Evolutionary conservation across 2,888 invertebrate species (phyloP).

Genomic region (Drosophila limbata): DNA sequence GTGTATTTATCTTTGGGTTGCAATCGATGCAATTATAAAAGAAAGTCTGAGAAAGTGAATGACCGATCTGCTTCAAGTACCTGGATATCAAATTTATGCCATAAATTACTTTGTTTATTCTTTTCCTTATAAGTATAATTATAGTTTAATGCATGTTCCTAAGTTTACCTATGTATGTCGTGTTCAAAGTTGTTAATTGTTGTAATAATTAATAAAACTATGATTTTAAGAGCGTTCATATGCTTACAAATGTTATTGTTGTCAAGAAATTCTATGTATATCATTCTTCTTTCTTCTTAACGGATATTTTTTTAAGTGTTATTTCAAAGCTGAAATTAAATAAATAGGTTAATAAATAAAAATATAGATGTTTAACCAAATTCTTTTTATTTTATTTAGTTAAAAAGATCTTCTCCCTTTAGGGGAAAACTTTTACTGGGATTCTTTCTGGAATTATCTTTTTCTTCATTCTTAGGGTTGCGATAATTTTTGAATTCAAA

Average conservation of each 20-base stretch:
- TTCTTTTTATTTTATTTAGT: background rate
- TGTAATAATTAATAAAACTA: background rate
- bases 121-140: background rate
- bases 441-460: too few species aligned
- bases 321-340: background rate
- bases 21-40: conserved; percentile 2
- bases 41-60: conserved; percentile 1
- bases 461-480: background rate
- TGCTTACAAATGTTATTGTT: background rate
- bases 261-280: too few species aligned
- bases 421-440: conserved; percentile 41
- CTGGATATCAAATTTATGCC: conserved; percentile 1
- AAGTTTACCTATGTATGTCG: background rate
- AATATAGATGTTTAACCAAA: too few species aligned
- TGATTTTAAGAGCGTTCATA: background rate
- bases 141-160: background rate
- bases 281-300: too few species aligned
- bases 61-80: conserved; percentile 13
- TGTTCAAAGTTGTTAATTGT: background rate
- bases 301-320: too few species aligned
- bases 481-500: conserved; percentile 39
- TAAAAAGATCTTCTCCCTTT: conserved; percentile 30
- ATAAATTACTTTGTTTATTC: conserved; percentile 1
- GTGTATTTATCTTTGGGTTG: background rate
- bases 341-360: too few species aligned